Percentiles rank a stretch among this genome's conserved stretches.
Conservation (phyloP, 1,140 invertebrate genomes). For the Venustaconcha ellipsiformis region DNA sequence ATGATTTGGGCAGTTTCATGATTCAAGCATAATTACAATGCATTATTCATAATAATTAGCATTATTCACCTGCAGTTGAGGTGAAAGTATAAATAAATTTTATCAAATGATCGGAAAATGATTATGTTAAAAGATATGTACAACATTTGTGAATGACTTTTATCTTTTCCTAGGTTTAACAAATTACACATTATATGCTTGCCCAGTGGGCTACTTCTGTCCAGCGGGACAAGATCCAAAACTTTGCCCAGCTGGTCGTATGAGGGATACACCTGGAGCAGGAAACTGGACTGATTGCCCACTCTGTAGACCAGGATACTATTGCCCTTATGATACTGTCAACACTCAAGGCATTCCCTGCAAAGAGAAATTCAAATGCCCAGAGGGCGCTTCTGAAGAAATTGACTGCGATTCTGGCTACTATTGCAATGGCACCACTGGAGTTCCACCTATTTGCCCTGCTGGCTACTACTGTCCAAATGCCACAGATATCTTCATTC, state of each 20-base stretch:
- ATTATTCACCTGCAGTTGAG: too few relatives aligned
- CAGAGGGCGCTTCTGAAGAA: slow-evolving; percentile 50
- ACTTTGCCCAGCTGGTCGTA: slow-evolving; percentile 61
- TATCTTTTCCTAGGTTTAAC: slow-evolving; percentile 50
- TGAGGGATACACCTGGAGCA: slow-evolving; percentile 56
- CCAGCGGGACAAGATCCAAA: slow-evolving; percentile 51
- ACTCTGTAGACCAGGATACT: slow-evolving; percentile 60
- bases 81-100: too few relatives aligned
- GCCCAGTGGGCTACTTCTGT: slow-evolving; percentile 62
- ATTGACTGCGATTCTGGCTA: slow-evolving; percentile 54
- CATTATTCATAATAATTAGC: too few relatives aligned
- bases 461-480: slow-evolving; percentile 62
- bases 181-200: slow-evolving; percentile 48
- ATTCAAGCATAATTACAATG: too few relatives aligned
- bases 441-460: slow-evolving; percentile 55
- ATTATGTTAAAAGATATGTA: too few relatives aligned
- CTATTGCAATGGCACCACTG: slow-evolving; percentile 59
- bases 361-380: slow-evolving; percentile 56
- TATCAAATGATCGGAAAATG: too few relatives aligned
- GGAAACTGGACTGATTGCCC: slow-evolving; percentile 49
- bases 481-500: slow-evolving; percentile 49
- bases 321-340: slow-evolving; percentile 64
- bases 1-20: too few relatives aligned
- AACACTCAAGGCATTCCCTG: slow-evolving; percentile 65
- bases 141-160: too few relatives aligned